Evolutionary conservation across 2,113 vertebrate species (phyloP), one percentile per base, ranked within the genome.

Genomic region (Chaetops frenatus): DNA sequence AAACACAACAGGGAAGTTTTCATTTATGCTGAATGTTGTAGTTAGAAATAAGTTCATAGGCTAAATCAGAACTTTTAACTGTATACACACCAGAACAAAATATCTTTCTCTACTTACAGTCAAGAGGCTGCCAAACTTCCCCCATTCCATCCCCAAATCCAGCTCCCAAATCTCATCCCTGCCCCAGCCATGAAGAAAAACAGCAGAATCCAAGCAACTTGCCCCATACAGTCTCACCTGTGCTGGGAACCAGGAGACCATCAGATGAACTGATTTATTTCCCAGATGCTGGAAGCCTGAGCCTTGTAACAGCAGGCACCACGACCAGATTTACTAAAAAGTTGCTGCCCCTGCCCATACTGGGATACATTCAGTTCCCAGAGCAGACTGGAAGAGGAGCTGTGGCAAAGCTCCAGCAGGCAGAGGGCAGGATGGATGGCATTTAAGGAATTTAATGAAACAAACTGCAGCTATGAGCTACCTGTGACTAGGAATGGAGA

Each of bases 161-260:
- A 71, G 44, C 6, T 87, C 57, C 45, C 67, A 81, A 54, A 74
- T 9, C 36, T 57, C 0, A 0, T 20, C 22, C n/a, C 29, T 83
- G 15, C 29, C 13, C 28, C 17, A 67, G 31, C 31, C 51, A 17
- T 0, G 1, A 50, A 45, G 23, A 7, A 45, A 69, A 92, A 31
- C 2, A 54, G 18, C 40, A 72, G n/a, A 72, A 57, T 31, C 38
- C 67, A 74, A 88, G 51, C 33, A 62, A n/a, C 10, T 28, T 82
- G 11, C 3, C 27, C 38, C 0, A 0, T 28, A 29, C 0, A 1
- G 15, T 19, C 38, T 69, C 53, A 51, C 56, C 17, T 3, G 1
- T 53, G 40, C 48, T 21, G 44, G 51, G 61, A 8, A 44, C 21
- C 51, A 45, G 65, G 36, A 81, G 31, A 74, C 6, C 15, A 56